phyloP scores from a whole-genome alignment of 2,113 vertebrate genomes.

The Ibidorhyncha struthersii region DNA sequence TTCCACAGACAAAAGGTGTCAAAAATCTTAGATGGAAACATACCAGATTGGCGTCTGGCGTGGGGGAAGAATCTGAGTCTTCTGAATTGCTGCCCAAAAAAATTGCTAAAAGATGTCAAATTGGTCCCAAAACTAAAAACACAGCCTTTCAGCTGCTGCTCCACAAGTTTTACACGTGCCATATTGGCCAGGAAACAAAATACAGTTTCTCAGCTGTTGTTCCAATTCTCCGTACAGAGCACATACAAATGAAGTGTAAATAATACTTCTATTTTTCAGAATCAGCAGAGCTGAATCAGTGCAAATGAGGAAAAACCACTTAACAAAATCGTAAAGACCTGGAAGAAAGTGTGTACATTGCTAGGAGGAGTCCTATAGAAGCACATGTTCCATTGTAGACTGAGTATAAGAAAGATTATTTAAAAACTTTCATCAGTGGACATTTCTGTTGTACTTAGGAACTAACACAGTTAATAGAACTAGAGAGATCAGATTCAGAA shows the following conservation, averaged over 20 bases:
- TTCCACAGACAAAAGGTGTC: constrained; percentile 52
- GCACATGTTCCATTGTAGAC: not conserved
- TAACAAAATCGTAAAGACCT: not conserved
- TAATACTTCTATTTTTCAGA: constrained; percentile 26
- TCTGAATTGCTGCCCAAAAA: constrained; percentile 63
- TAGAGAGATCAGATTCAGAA: not conserved
- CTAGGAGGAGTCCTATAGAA: not conserved
- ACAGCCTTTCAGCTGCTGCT: constrained; percentile 56
- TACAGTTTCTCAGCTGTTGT: constrained; percentile 12
- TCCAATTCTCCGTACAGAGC: not conserved
- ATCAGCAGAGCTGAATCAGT: not conserved
- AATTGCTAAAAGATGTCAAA: constrained; percentile 49
- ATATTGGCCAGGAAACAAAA: constrained; percentile 57
- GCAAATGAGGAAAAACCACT: not conserved
- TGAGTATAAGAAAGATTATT: not conserved
- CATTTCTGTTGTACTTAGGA: not conserved
- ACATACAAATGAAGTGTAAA: constrained; percentile 20
- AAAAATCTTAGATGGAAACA: constrained; percentile 55
- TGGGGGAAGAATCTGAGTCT: not conserved
- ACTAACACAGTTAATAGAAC: not conserved
- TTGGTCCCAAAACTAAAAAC: constrained; percentile 43
- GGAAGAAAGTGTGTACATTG: not conserved
- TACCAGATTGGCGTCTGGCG: constrained; percentile 50
- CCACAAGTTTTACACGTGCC: constrained; percentile 25
- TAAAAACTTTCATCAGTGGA: not conserved